A percentile compares a stretch with the other conserved stretches of the same genome.
These are phyloP conservation scores for Gari tellinella DNA, from an alignment of 2,888 invertebrate genomes.

Conservation along the genomic window DNA sequence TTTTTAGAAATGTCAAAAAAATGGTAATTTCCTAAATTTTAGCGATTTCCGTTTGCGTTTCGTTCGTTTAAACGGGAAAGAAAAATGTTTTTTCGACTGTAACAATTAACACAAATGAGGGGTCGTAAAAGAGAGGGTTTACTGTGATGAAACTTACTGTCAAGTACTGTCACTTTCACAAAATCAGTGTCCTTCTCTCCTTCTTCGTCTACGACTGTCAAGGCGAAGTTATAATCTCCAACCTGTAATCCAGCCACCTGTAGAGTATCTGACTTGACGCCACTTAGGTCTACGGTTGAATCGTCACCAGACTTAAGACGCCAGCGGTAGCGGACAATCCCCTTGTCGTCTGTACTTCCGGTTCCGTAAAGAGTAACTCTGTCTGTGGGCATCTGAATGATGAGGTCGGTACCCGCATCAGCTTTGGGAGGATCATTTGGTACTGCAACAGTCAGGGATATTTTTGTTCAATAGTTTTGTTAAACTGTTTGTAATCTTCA, in stretches of 20 bases:
- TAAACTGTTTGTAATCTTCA: too few species aligned
- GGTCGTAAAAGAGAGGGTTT: too few species aligned
- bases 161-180: conserved; percentile 26
- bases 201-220: conserved; percentile 26
- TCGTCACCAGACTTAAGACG: conserved; percentile 8
- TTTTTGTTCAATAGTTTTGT: too few species aligned
- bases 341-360: conserved; percentile 30
- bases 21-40: too few species aligned
- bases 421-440: conserved; percentile 42
- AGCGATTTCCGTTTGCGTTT: too few species aligned
- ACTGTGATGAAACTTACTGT: conserved; percentile 9
- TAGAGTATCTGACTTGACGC: neutral
- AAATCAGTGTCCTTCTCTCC: conserved; percentile 29
- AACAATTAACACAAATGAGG: too few species aligned
- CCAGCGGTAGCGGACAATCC: conserved; percentile 41
- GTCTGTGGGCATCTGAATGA: conserved; percentile 17
- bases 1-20: too few species aligned
- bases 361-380: conserved; percentile 25
- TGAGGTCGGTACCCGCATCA: conserved; percentile 40
- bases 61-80: too few species aligned
- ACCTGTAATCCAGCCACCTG: conserved; percentile 10
- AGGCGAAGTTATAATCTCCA: conserved; percentile 27
- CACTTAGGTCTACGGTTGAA: neutral
- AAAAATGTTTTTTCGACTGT: too few species aligned
- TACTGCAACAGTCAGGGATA: conserved; percentile 25